A percentile compares a stretch with the other conserved stretches of the same genome.
Evolutionary conservation across 2,797 vertebrate genomes (phyloP).

Genomic region (Rachycentron canadum): DNA sequence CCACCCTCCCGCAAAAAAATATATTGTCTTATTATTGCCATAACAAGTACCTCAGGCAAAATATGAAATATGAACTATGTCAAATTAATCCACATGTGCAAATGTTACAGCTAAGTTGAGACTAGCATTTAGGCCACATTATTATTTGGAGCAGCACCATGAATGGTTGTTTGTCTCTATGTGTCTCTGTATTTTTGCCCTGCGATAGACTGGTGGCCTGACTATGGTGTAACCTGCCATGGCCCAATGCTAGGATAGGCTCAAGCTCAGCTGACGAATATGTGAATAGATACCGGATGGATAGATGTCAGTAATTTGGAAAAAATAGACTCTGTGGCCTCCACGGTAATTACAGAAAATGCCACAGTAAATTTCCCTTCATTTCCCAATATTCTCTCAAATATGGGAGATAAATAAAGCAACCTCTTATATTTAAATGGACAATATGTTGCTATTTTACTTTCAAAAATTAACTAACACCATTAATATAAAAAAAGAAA

Average conservation of each 20-base stretch:
- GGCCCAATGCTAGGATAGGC: no score
- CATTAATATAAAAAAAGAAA: not conserved
- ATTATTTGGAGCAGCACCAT: not conserved
- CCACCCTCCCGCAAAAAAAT: no score
- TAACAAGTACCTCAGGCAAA: slow-evolving; percentile 35
- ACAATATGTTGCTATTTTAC: not conserved
- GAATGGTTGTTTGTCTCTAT: no score
- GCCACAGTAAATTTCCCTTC: not conserved
- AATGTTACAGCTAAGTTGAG: slow-evolving; percentile 1
- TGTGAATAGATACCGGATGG: no score
- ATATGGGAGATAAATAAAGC: not conserved
- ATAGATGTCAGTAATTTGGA: no score
- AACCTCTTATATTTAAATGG: not conserved
- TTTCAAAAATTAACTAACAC: not conserved
- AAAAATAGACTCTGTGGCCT: not conserved
- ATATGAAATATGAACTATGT: slow-evolving; percentile 39
- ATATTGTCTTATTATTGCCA: no score
- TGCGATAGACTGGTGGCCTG: no score
- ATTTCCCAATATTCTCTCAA: not conserved
- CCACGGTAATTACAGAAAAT: not conserved
- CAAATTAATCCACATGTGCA: slow-evolving; percentile 38
- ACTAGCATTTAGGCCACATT: not conserved
- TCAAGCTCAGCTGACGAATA: no score
- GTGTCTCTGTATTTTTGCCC: no score
- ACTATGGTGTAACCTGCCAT: no score